Evolutionary conservation across 2,797 vertebrate species (phyloP), one percentile per base, ranked within the genome.

Genomic region (Gallinago stenura): DNA sequence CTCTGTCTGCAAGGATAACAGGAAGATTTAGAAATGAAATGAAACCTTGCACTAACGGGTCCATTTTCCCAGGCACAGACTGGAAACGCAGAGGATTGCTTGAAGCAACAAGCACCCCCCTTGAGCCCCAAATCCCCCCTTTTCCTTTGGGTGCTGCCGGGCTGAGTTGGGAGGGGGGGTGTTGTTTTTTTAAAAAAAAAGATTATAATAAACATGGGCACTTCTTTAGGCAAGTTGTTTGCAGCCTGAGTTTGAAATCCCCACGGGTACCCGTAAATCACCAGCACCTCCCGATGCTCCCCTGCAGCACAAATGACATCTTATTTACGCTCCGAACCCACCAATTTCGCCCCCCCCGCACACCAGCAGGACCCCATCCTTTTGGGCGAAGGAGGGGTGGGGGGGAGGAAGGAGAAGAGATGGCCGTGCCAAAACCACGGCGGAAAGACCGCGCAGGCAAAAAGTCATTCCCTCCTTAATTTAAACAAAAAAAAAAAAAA

Each of bases 271-370:
- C 68, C 2, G 31, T 76, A 75, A 62, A 87, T n/a, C 62, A 4
- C 7, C 35, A 79, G 35, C 79, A 77, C 65, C 75, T 88, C 64
- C 71, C 46, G 80, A 73, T 31, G 65, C 58, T 94, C 81, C 60
- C 66, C 83, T 70, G 84, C 87, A 83, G 75, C 91, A 83, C 75
- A 73, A 87, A 81, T 89, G 75, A 80, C 94, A 96, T 75, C 71
- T 69, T 82, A 72, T 64, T 92, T 88, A 96, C n/a, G 83, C 69
- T 95, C 76, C 37, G 66, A 91, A 81, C 71, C 35, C 91, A 90
- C n/a, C 57, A 17, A 71, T 68, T 81, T 86, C 54, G 6, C 6
- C 8, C 13, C 7, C 21, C 14, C 33, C 33, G 39, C 70, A 89
- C 69, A 24, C 82, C 95, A 90, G 90, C 70, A 87, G 75, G 88